Percentiles rank a stretch among this genome's conserved stretches.
Conservation (phyloP, 2,888 invertebrate species). For the Lottia scabra region DNA sequence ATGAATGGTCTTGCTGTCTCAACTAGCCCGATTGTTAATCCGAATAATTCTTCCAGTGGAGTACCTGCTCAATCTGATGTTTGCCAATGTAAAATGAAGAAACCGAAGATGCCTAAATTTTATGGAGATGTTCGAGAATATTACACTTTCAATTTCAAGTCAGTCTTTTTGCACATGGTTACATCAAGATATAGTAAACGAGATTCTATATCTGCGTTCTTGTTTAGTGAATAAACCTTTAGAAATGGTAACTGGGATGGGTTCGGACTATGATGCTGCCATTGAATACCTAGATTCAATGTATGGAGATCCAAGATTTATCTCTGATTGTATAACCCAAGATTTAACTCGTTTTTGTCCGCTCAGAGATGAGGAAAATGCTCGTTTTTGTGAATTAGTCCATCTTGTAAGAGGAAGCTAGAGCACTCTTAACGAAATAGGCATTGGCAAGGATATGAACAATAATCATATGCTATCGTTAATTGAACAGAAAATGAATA, state of each 20-base stretch:
- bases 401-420: neutral
- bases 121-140: neutral
- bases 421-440: neutral
- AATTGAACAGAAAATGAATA: neutral
- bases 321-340: neutral
- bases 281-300: neutral
- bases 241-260: neutral
- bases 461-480: neutral
- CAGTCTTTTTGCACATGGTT: neutral
- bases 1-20: too few relatives aligned
- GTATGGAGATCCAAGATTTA: constrained; percentile 1
- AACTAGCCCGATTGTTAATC: neutral
- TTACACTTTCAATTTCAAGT: neutral
- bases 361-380: neutral
- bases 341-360: neutral
- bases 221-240: neutral
- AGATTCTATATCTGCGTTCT: neutral
- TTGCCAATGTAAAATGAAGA: neutral
- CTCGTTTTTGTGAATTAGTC: neutral
- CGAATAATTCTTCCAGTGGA: neutral
- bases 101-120: neutral
- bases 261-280: neutral
- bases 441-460: neutral
- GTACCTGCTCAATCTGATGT: neutral
- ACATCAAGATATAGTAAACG: neutral